Percentiles rank a stretch among this genome's conserved stretches.
phyloP scores from a whole-genome alignment of 2,888 invertebrate genomes.

The Lypha dubia region DNA sequence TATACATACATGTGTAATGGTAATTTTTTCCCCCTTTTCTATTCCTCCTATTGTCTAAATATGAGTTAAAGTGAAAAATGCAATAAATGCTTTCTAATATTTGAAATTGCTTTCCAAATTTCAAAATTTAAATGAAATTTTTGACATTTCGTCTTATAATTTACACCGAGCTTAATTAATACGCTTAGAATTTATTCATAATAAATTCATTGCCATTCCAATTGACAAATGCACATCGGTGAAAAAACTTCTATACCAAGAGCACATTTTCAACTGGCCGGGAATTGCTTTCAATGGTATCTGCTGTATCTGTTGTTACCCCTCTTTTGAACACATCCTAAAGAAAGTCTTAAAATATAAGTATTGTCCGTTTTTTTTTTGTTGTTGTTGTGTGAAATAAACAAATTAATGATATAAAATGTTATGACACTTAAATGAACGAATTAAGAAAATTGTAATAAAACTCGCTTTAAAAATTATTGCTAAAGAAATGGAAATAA shows the following conservation, averaged over 20 bases:
- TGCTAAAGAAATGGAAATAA: slow-evolving; percentile 22
- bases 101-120: too few species aligned
- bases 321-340: neutral
- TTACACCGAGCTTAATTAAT: too few species aligned
- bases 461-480: slow-evolving; percentile 17
- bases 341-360: slow-evolving; percentile 14
- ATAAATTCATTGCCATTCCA: neutral
- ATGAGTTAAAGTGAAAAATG: too few species aligned
- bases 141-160: too few species aligned
- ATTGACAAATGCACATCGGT: neutral
- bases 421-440: slow-evolving; percentile 28
- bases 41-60: too few species aligned
- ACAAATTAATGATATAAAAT: slow-evolving; percentile 59
- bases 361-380: slow-evolving; percentile 20
- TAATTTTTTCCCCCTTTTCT: too few species aligned
- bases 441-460: slow-evolving; percentile 39
- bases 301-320: neutral
- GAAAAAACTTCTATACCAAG: neutral
- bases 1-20: too few species aligned
- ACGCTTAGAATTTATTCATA: too few species aligned
- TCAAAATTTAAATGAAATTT: too few species aligned
- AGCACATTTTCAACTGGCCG: neutral
- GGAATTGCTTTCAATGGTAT: neutral
- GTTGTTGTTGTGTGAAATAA: slow-evolving; percentile 19
- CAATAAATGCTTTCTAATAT: too few species aligned